Evolutionary conservation across 2,888 invertebrate species (phyloP).

Genomic region (Drosophila meridionalis): DNA sequence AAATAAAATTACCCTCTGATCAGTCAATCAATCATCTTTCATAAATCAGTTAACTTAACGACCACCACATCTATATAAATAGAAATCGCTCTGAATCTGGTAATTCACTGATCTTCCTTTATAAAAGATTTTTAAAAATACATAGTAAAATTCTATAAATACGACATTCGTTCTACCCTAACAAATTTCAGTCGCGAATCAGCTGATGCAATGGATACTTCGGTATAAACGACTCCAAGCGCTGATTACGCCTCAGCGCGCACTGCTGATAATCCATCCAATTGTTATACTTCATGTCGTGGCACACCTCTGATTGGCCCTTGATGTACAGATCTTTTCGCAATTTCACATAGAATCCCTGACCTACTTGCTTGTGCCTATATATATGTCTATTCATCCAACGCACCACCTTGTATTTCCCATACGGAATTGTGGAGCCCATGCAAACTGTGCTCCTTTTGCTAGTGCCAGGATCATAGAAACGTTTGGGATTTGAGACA

Average conservation of each 20-base stretch:
- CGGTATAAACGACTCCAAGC: constrained; percentile 48
- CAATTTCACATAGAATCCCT: constrained; percentile 22
- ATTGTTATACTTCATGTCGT: not conserved
- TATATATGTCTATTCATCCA: constrained; percentile 39
- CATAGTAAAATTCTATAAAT: not conserved
- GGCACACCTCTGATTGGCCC: constrained; percentile 46
- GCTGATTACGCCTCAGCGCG: constrained; percentile 47
- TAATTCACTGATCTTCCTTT: not conserved
- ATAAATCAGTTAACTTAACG: no score
- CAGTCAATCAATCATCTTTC: no score
- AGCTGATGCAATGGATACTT: constrained; percentile 40
- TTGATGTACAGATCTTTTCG: constrained; percentile 31
- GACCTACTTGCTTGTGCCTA: not conserved
- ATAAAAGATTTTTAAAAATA: not conserved
- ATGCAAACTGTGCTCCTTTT: constrained; percentile 25
- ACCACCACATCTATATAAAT: no score
- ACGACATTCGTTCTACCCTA: not conserved
- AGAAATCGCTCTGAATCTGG: no score
- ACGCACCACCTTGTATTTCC: constrained; percentile 3
- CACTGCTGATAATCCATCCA: constrained; percentile 47
- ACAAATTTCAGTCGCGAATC: not conserved
- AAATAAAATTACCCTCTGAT: no score
- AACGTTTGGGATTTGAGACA: not conserved
- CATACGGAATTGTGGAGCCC: constrained; percentile 36
- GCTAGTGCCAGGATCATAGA: constrained; percentile 27